Conservation (phyloP, 2,888 invertebrate species). For the Pammene aurita region DNA sequence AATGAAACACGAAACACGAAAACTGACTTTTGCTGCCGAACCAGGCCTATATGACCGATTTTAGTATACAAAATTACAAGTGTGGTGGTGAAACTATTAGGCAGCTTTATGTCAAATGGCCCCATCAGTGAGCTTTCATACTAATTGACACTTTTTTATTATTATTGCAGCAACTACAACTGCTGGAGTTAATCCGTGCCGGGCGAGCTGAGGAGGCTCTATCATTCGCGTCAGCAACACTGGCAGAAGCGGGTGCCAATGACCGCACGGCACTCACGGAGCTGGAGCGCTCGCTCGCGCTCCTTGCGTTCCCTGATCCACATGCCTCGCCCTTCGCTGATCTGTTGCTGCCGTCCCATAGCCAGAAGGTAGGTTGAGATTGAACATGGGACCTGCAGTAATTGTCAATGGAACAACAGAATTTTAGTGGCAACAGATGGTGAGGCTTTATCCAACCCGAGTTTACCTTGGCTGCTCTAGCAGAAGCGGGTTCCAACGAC, state of each 20-base stretch:
- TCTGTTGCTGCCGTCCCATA: slow-evolving; percentile 94
- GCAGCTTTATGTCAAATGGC: too few species aligned
- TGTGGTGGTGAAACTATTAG: too few species aligned
- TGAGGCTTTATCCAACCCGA: slow-evolving; percentile 5
- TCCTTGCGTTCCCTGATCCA: slow-evolving; percentile 98
- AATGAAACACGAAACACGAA: too few species aligned
- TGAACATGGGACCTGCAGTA: neutral
- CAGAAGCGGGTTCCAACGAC: slow-evolving; percentile 95
- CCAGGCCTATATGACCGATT: too few species aligned
- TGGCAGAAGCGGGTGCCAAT: slow-evolving; percentile 91
- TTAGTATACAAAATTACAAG: too few species aligned
- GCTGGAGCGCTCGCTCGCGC: slow-evolving; percentile 95
- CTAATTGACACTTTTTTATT: too few species aligned
- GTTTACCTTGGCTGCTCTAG: neutral
- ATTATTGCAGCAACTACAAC: slow-evolving; percentile 89
- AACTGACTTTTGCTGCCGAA: too few species aligned
- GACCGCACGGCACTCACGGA: slow-evolving; percentile 89
- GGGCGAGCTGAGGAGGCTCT: slow-evolving; percentile 86
- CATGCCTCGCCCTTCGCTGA: slow-evolving; percentile 97
- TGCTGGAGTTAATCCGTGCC: slow-evolving; percentile 93
- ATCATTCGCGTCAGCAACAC: slow-evolving; percentile 4
- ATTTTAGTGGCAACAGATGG: too few species aligned
- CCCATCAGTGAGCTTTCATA: too few species aligned
- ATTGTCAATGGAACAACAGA: too few species aligned
- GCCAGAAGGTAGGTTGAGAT: slow-evolving; percentile 89